Percentiles rank a stretch among this genome's conserved stretches.
Conservation (phyloP, 2,113 vertebrate species). For the Saccopteryx bilineata region DNA sequence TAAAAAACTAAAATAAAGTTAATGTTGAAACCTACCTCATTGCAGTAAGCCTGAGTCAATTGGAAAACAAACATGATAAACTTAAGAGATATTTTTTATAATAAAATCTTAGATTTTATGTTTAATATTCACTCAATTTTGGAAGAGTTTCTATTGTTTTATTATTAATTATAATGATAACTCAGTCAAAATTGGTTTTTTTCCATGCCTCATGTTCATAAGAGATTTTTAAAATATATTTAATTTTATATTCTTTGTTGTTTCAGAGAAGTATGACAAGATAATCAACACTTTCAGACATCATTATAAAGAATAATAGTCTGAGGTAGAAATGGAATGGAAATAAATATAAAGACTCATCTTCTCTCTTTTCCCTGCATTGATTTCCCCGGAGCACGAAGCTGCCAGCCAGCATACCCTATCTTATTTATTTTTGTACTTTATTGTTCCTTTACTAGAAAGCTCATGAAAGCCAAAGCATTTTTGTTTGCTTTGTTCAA, state of each 20-base stretch:
- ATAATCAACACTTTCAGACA: background rate
- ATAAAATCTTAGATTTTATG: background rate
- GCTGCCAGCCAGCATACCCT: background rate
- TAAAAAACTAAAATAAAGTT: background rate
- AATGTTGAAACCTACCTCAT: background rate
- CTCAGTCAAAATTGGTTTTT: background rate
- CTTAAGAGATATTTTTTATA: background rate
- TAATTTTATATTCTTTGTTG: background rate
- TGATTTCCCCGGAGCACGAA: background rate
- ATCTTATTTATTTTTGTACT: background rate
- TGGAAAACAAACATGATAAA: background rate
- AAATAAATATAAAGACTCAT: background rate
- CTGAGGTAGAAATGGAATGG: background rate
- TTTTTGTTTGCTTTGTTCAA: background rate
- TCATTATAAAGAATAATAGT: slow-evolving; percentile 14
- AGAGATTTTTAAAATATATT: background rate
- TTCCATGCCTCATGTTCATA: background rate
- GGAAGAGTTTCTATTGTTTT: background rate
- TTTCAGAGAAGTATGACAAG: background rate
- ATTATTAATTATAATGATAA: background rate
- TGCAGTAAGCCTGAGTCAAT: background rate
- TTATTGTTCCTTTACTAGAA: background rate
- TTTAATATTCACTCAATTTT: slow-evolving; percentile 8
- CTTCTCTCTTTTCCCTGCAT: background rate
- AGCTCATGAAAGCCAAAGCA: background rate